phyloP scores from a whole-genome alignment of 2,888 invertebrate genomes.

The Hymenopus coronatus region DNA sequence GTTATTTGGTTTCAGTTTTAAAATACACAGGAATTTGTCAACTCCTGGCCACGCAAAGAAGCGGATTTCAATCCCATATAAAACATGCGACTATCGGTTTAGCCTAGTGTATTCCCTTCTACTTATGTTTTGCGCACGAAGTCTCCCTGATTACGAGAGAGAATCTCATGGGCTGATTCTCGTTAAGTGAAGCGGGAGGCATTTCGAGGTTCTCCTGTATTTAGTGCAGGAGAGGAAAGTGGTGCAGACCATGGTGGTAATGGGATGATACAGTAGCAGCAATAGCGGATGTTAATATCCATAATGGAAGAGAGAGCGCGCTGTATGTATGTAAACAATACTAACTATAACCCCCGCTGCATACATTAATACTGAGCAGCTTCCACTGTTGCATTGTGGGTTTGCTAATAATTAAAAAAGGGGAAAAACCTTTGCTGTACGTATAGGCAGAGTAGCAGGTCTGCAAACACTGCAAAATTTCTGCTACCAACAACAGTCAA shows the following conservation, averaged over 20 bases:
- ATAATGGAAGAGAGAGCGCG: neutral
- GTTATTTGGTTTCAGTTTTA: no score
- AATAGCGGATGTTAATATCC: neutral
- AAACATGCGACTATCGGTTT: no score
- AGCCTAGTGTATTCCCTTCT: no score
- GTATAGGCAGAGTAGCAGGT: neutral
- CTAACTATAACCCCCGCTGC: neutral
- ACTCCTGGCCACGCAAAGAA: no score
- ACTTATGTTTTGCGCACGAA: no score
- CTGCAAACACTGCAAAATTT: neutral
- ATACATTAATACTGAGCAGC: constrained; percentile 6
- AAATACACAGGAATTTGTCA: no score
- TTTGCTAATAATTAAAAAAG: neutral
- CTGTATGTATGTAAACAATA: constrained; percentile 4
- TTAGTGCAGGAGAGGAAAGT: neutral
- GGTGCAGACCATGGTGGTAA: neutral
- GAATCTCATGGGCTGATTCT: no score
- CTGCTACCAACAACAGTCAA: neutral
- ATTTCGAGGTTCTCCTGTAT: neutral
- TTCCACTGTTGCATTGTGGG: neutral
- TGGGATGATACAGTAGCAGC: neutral
- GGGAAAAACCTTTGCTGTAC: neutral
- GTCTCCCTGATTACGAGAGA: no score
- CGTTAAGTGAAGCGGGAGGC: neutral
- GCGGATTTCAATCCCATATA: no score